Conservation (phyloP, 2,113 vertebrate species). For the Cygnus buccinator region DNA sequence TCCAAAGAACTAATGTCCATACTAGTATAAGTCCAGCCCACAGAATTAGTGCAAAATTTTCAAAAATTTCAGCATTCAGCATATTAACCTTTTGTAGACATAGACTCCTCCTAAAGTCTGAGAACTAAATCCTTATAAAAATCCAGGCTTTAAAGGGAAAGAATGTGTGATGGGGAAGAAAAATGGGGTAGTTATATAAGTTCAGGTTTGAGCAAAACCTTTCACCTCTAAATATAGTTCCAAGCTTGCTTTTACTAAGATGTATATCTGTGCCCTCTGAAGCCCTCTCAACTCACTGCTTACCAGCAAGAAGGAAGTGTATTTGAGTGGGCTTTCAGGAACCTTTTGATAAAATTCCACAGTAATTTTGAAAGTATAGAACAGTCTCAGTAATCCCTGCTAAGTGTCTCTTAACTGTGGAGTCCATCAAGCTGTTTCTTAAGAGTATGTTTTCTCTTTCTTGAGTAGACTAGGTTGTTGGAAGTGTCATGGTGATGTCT, state of each 20-base stretch:
- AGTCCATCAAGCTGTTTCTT: background rate
- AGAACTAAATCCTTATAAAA: background rate
- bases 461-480: background rate
- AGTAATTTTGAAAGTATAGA: background rate
- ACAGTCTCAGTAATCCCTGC: background rate
- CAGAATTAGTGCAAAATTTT: background rate
- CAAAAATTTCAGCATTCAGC: background rate
- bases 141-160: background rate
- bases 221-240: background rate
- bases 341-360: background rate
- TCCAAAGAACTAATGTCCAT: background rate
- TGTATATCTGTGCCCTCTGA: background rate
- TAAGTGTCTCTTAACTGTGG: too few species aligned
- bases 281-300: background rate
- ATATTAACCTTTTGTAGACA: background rate
- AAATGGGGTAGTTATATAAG: background rate
- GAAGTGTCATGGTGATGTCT: background rate
- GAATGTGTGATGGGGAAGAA: background rate
- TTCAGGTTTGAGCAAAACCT: background rate
- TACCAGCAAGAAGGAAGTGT: background rate
- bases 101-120: background rate
- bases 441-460: background rate
- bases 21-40: background rate
- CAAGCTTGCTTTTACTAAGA: background rate
- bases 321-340: background rate